Base-by-base conservation (phyloP, 2,888 invertebrate genomes). In the Calephelis perditalis region DNA sequence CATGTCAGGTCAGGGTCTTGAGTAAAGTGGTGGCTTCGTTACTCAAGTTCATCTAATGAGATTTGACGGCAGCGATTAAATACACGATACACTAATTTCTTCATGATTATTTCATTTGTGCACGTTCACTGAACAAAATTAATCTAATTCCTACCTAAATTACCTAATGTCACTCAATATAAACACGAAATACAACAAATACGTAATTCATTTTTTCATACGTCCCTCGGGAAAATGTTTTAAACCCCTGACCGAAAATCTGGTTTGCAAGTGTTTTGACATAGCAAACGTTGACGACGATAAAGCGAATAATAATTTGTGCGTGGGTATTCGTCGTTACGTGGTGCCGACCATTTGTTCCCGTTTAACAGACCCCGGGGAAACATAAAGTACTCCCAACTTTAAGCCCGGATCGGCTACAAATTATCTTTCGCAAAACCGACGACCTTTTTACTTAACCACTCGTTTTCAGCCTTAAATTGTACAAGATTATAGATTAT, bases 401-500 rank as follows among this genome's bases (percentile, higher is more conserved):
- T 54, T 54, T 7, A 54, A 36, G 52, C 52, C 11, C 11, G 52
- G 52, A n/a, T 54, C 36, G 35, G 36, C 52, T 11, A 54, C 52
- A 54, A 54, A 54, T 54, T 35, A 54, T 54, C 52, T 54, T 54
- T 54, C 11, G 36, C 52, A 36, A 54, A 54, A 10, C 35, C 35
- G 11, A 26, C n/a, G 36, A 36, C 52, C 52, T 54, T 54, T 54
- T 54, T 54, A 54, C 36, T 54, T 52, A 52, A 35, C 35, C 7
- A 35, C 52, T 54, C 52, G 52, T 54, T 54, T 54, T 54, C 52
- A n/a, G 7, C 35, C 36, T 54, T 2, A 11, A 54, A 36, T 54
- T 54, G 36, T 36, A 35, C 11, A 54, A 11, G 52, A 11, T 36
- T 54, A 10, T 26, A 26, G 35, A 10, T 52, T 52, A 35, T 52